phyloP scores from a whole-genome alignment of 2,888 invertebrate species.

The Marasmarcha lunaedactyla region DNA sequence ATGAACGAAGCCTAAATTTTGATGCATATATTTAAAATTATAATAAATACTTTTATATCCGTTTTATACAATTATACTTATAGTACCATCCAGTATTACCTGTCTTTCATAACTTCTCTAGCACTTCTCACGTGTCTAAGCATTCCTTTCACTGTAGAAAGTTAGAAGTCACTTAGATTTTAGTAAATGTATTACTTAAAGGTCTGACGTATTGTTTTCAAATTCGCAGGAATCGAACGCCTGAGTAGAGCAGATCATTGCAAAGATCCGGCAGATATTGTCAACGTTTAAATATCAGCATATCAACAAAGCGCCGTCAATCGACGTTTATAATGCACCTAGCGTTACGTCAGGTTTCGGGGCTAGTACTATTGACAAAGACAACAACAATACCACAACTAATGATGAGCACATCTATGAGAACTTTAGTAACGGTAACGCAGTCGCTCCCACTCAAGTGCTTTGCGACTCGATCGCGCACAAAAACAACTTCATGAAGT shows the following conservation, averaged over 20 bases:
- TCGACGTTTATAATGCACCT: slow-evolving; percentile 59
- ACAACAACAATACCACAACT: slow-evolving; percentile 37
- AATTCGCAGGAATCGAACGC: slow-evolving; percentile 85
- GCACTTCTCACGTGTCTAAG: slow-evolving; percentile 36
- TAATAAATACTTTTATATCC: slow-evolving; percentile 58
- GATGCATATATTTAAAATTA: slow-evolving; percentile 55
- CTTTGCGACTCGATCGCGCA: slow-evolving; percentile 63
- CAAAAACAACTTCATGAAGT: slow-evolving; percentile 61
- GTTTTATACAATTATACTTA: slow-evolving; percentile 55
- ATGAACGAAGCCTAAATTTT: slow-evolving; percentile 63
- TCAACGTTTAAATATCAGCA: slow-evolving; percentile 79
- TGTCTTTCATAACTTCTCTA: slow-evolving; percentile 20
- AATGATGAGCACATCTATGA: slow-evolving; percentile 37
- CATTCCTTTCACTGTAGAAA: slow-evolving; percentile 42
- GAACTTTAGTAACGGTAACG: slow-evolving; percentile 61
- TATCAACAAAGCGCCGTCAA: slow-evolving; percentile 59
- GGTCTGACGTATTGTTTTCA: slow-evolving; percentile 48
- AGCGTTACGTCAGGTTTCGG: slow-evolving; percentile 38
- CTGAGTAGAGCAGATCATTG: slow-evolving; percentile 90
- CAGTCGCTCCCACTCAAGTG: slow-evolving; percentile 52
- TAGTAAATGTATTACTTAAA: slow-evolving; percentile 36
- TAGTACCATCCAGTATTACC: slow-evolving; percentile 8
- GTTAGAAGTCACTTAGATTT: slow-evolving; percentile 49
- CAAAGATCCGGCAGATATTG: slow-evolving; percentile 84
- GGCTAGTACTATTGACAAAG: slow-evolving; percentile 51